Evolutionary conservation across 2,888 invertebrate genomes (phyloP).

Genomic region (Eupithecia subumbrata): DNA sequence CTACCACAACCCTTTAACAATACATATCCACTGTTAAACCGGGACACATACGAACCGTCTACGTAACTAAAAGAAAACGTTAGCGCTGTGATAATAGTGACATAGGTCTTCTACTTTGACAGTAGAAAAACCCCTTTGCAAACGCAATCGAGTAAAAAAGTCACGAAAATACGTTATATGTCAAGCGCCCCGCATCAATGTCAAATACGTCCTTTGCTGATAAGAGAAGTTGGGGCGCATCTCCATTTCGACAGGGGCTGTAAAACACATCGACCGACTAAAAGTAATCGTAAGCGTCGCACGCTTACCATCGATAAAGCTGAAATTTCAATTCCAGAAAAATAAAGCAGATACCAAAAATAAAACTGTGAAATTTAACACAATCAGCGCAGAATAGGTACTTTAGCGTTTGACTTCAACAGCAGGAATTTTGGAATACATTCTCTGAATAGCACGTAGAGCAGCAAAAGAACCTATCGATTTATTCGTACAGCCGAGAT

Average conservation of each 20-base stretch:
- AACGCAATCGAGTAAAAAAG: conserved; percentile 45
- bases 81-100: conserved; percentile 34
- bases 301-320: conserved; percentile 32
- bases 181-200: conserved; percentile 49
- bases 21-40: neutral
- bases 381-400: conserved; percentile 33
- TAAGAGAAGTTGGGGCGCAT: conserved; percentile 44
- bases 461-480: conserved; percentile 11
- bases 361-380: conserved; percentile 32
- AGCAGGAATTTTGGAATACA: conserved; percentile 15
- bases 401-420: conserved; percentile 18
- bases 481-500: conserved; percentile 11
- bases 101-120: conserved; percentile 33
- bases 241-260: conserved; percentile 54
- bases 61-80: conserved; percentile 16
- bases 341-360: conserved; percentile 37
- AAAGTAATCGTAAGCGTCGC: neutral
- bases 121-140: conserved; percentile 36
- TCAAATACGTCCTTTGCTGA: conserved; percentile 46
- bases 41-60: conserved; percentile 17
- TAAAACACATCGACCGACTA: conserved; percentile 30
- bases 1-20: neutral
- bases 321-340: conserved; percentile 38
- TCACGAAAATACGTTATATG: conserved; percentile 40
- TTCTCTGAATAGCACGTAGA: conserved; percentile 17